These are phyloP conservation scores for Thymelicus lineola DNA, from an alignment of 2,888 invertebrate genomes.

Conservation along the genomic window DNA sequence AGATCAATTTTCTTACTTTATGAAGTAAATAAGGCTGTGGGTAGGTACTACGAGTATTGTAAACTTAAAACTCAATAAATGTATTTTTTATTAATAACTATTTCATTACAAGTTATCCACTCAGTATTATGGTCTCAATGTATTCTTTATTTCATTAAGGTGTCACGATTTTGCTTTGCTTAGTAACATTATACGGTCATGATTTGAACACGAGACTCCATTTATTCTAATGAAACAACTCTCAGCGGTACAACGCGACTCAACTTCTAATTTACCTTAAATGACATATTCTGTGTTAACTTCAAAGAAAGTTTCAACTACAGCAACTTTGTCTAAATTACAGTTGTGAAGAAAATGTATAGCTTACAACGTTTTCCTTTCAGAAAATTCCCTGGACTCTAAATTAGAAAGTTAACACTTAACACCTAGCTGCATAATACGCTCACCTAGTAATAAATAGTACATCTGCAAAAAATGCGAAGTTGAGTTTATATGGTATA, in stretches of 20 bases:
- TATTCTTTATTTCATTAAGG: too few species aligned
- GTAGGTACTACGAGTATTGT: too few species aligned
- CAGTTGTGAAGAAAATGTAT: conserved; percentile 64
- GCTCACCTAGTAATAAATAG: too few species aligned
- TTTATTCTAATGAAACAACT: conserved; percentile 12
- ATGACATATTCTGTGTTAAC: conserved; percentile 38
- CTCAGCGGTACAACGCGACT: conserved; percentile 26
- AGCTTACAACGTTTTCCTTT: conserved; percentile 70
- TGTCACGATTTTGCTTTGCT: too few species aligned
- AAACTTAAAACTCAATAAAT: too few species aligned
- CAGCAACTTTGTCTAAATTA: conserved; percentile 65
- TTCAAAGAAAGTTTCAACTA: conserved; percentile 37
- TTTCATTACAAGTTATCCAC: too few species aligned
- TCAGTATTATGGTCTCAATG: too few species aligned
- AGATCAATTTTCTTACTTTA: too few species aligned
- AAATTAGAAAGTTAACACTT: conserved; percentile 42
- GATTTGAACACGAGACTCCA: conserved; percentile 3
- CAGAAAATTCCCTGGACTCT: conserved; percentile 48
- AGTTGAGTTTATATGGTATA: too few species aligned
- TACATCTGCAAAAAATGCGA: too few species aligned
- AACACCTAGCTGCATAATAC: conserved; percentile 8
- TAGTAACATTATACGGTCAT: not conserved
- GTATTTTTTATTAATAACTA: too few species aligned
- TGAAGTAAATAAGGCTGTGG: too few species aligned
- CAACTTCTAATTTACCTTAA: conserved; percentile 36